Base-by-base conservation (phyloP, 2,888 invertebrate genomes). In the Physocephala rufipes region DNA sequence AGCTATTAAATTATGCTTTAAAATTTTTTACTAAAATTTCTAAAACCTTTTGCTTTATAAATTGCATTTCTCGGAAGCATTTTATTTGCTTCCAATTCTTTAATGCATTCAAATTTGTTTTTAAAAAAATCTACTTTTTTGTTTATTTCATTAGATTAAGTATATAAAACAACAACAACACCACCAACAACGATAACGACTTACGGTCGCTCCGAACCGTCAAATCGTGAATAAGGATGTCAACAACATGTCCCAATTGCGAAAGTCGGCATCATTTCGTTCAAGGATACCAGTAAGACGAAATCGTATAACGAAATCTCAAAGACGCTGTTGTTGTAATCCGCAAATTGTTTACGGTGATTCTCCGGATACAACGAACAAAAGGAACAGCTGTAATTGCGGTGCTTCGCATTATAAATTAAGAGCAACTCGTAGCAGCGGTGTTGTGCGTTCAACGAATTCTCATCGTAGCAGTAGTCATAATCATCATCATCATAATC, bases 221-320 rank as follows among this genome's bases (percentile, higher is more conserved):
- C 4, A 36, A 68, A 66, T 49, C 74, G 71, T 67, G 45, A 73
- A 36, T 36, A 36, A 77, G 74, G 75, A 77, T 77, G 77, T 74
- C 74, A 74, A 70, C 76, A 79, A 76, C 75, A 80, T 80, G 81
- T 80, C 81, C 74, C 78, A 79, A 76, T 73, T 81, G 75, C 78
- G 78, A 77, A 81, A 80, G 76, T 81, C 81, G 66, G 79, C 80
- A 76, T 79, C 81, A 64, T 80, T 80, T 78, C 80, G 81, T 69
- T 80, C 81, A 64, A 77, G 80, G 71, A 81, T 81, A 68, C 80
- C 81, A 74, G 78, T 81, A 59, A 78, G 79, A 74, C 74, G 79
- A 73, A 74, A 75, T 71, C 75, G 76, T 72, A 71, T 77, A 36
- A 9, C 36, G 36, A 36, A 36, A 67, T 74, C 77, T 63, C 75